Percentiles rank a stretch among this genome's conserved stretches.
These are phyloP conservation scores for Tetranychus urticae DNA, from an alignment of 1,140 invertebrate species.

Conservation along the genomic window DNA sequence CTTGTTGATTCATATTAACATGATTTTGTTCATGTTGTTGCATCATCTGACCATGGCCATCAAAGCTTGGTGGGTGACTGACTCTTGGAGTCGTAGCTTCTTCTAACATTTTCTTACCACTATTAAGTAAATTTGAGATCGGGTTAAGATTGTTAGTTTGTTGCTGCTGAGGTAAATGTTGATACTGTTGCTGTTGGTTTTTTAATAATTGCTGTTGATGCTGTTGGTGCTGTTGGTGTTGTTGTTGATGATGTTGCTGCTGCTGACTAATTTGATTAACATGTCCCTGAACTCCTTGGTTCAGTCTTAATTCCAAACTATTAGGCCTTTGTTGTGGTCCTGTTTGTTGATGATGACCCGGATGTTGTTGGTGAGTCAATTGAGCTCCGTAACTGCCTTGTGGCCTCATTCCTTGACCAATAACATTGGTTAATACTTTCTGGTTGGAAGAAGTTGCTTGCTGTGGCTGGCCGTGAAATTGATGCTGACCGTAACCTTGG, in stretches of 20 bases:
- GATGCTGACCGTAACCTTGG: too few relatives aligned
- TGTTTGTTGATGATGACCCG: background rate
- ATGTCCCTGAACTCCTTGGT: background rate
- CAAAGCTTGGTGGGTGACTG: background rate
- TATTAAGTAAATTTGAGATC: slow-evolving; percentile 5
- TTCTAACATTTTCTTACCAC: slow-evolving; percentile 8
- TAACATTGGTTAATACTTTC: too few relatives aligned
- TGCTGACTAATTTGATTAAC: background rate
- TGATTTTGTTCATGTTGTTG: slow-evolving; percentile 6
- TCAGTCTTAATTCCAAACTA: background rate
- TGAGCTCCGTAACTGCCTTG: background rate
- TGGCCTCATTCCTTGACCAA: slow-evolving; percentile 19
- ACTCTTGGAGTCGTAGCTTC: slow-evolving; percentile 9
- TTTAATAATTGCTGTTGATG: background rate
- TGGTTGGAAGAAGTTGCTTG: background rate
- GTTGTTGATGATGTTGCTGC: background rate
- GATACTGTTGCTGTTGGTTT: background rate
- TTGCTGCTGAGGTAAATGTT: background rate
- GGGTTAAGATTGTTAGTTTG: slow-evolving; percentile 2
- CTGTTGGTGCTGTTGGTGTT: background rate
- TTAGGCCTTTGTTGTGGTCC: background rate
- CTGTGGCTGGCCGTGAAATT: background rate
- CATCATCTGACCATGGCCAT: background rate
- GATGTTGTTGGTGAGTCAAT: background rate
- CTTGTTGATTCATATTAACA: background rate